Percentiles rank a stretch among this genome's conserved stretches.
phyloP scores from a whole-genome alignment of 1,140 invertebrate species.

The Microplitis demolitor region DNA sequence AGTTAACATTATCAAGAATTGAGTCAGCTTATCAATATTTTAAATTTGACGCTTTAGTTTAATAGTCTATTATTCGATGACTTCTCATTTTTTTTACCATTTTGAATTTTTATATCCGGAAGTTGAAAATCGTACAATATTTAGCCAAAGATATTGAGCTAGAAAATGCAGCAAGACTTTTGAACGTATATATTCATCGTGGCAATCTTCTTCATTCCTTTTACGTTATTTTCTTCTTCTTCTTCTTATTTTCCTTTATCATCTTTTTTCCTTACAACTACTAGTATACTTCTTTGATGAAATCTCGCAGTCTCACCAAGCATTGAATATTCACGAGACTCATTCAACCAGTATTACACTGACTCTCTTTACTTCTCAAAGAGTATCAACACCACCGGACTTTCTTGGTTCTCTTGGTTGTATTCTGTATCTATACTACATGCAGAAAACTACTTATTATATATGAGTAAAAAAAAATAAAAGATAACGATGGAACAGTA shows the following conservation, averaged over 20 bases:
- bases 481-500: not conserved
- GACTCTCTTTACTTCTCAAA: not conserved
- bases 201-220: not conserved
- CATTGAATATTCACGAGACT: constrained; percentile 44
- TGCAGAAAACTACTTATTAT: not conserved
- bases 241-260: not conserved
- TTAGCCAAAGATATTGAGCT: too few relatives aligned
- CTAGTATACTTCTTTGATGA: constrained; percentile 12
- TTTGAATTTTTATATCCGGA: too few relatives aligned
- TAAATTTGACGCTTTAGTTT: too few relatives aligned
- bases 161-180: not conserved
- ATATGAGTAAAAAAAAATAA: too few relatives aligned
- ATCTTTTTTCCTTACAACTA: not conserved
- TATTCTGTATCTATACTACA: not conserved
- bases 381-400: not conserved
- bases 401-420: not conserved
- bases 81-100: too few relatives aligned
- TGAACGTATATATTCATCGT: not conserved
- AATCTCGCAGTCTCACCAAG: constrained; percentile 37
- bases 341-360: constrained; percentile 2
- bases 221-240: not conserved
- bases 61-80: too few relatives aligned
- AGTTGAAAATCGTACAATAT: too few relatives aligned
- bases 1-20: too few relatives aligned
- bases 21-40: too few relatives aligned